Conservation (phyloP, 2,888 invertebrate genomes). For the Laspeyria flexula region DNA sequence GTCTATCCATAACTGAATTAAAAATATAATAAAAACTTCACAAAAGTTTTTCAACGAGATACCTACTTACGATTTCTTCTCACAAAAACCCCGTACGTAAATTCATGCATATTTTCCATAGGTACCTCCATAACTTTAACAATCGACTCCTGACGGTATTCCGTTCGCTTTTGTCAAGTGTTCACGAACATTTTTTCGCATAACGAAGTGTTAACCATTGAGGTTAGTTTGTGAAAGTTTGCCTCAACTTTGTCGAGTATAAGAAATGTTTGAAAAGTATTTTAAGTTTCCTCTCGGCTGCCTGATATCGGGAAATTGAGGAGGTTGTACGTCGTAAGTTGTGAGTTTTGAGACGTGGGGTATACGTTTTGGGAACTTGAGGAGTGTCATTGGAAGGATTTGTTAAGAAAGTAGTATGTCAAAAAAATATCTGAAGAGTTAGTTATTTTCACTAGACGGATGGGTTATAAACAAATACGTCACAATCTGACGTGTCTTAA, state of each 20-base stretch:
- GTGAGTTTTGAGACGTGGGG: no score
- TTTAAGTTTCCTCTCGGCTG: constrained; percentile 41
- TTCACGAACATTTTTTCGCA: constrained; percentile 37
- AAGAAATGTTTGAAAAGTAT: constrained; percentile 39
- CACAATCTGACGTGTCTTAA: no score
- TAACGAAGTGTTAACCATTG: constrained; percentile 41
- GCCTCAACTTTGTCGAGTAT: constrained; percentile 27
- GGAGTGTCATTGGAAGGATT: no score
- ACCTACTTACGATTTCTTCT: neutral
- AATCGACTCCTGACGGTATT: constrained; percentile 29
- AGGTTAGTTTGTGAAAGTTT: constrained; percentile 39
- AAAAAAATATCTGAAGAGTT: no score
- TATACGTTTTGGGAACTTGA: no score
- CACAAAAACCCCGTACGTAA: constrained; percentile 3
- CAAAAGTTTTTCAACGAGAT: no score
- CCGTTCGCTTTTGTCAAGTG: constrained; percentile 32
- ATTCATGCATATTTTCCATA: constrained; percentile 6
- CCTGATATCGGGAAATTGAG: constrained; percentile 21
- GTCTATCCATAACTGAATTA: no score
- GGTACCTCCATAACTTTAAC: constrained; percentile 14
- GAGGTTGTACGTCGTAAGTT: constrained; percentile 3
- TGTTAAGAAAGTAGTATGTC: no score
- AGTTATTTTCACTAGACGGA: no score
- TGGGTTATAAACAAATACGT: no score
- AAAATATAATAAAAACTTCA: no score